Base-by-base conservation (phyloP, 37 sponge, comb jelly and placozoan genomes). In the Theonella swinhoei region DNA sequence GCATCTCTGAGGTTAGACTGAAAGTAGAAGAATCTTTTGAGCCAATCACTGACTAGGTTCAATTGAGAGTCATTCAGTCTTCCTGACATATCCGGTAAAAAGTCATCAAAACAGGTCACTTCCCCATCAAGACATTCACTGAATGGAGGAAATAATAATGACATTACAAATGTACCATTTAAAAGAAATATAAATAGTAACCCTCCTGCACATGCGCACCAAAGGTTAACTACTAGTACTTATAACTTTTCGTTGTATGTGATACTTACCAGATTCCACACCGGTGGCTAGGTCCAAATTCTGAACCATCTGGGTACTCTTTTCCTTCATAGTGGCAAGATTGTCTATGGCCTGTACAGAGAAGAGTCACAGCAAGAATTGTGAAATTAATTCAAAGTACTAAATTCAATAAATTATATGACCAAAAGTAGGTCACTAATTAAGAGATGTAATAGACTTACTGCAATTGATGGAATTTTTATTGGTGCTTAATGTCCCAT, bases 261-360 rank as follows among this genome's bases (percentile, higher is more conserved):
- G n/a, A n/a, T n/a, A 61, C 74, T 30, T 80, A 87, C 87, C 87
- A 87, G 26, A 68, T 20, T 74, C 80, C 87, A 64, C 87, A 87
- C 20, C 36, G 5, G 22, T 68, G 24, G 0, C 28, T 7, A 0
- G 62, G 26, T 3, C 32, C 3, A 61, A 75, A 74, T 0, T 28
- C 9, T 34, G 34, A 58, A n/a, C 69, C 81, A 75, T 80, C 68
- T 20, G 71, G 34, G 24, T 66, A 31, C 4, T 29, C 23, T 28
- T 4, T 64, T 54, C 80, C 80, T 11, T 65, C 26, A 24, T 36
- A 25, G 1, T 32, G 7, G 43, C 87, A 87, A 22, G 43, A 26
- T 28, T 64, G 39, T 33, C 66, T 70, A 25, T 42, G 25, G 74
- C 33, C 80, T 75, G 75, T 36, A 74, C n/a, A n/a, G n/a, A n/a